Evolutionary conservation across 2,888 invertebrate genomes (phyloP), one percentile per base, ranked within the genome.

Genomic region (Leptodirus hochenwartii): DNA sequence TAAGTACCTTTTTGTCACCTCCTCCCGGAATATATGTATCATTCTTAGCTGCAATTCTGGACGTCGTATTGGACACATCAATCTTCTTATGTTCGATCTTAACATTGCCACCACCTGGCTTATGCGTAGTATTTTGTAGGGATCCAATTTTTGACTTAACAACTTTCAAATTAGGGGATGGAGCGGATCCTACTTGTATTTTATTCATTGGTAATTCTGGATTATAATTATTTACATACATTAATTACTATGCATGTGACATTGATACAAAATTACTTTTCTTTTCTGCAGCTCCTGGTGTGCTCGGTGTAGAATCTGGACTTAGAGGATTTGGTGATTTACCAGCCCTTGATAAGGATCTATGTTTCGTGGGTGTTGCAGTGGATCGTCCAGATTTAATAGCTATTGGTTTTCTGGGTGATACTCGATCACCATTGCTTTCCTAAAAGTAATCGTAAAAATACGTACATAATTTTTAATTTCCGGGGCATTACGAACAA

Each of bases 131-230:
- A 54, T 90, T 90, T n/a, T 82, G 76, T 51, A 90, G 56, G 3
- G 88, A 90, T 11, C 88, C 88, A 44, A 90, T 85, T 62, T 88
- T 90, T 14, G 88, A 88, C 52, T 73, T 76, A n/a, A 85, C 80
- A 38, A 78, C 70, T 60, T 88, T 90, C 45, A 87, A 64, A 55
- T 90, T 90, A 15, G 88, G 91, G 31, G 87, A 88, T 33, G 88
- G 87, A 32, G 82, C 82, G 43, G 80, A 74, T 30, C 91, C 90
- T 27, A 87, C 87, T 66, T 87, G 84, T 37, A 87, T 60, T 62
- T 87, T 88, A 54, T 88, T 90, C 82, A 88, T 88, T 40, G 88
- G 84, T 47, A 88, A 61, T 68, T 76, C 73, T 79, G 56, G 17
- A 4, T 15, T 26, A 4, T 9, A 27, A 17, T 30, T 15, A 12